Evolutionary conservation across 2,797 vertebrate species (phyloP).

Genomic region (Pygocentrus nattereri): DNA sequence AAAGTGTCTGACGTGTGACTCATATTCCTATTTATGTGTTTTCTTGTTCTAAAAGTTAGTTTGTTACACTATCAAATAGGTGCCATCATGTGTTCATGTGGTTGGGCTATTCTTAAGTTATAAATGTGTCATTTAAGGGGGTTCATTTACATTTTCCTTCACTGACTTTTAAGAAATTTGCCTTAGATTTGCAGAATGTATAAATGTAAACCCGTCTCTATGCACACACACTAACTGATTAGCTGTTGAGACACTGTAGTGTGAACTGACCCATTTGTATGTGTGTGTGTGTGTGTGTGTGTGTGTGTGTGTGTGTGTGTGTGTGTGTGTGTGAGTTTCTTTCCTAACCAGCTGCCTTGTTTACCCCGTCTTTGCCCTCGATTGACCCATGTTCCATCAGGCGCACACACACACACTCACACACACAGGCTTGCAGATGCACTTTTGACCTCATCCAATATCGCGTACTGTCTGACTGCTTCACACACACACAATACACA

Average conservation of each 20-base stretch:
- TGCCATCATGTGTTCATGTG: too few relatives aligned
- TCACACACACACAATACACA: constrained; percentile 36
- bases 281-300: neutral
- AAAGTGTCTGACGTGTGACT: too few relatives aligned
- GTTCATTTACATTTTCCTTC: too few relatives aligned
- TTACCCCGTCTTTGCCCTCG: constrained; percentile 26
- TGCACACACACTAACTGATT: too few relatives aligned
- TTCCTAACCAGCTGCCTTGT: constrained; percentile 29
- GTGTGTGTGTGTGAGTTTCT: neutral
- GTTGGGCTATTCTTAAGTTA: too few relatives aligned
- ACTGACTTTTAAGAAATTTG: too few relatives aligned
- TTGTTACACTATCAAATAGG: too few relatives aligned
- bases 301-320: neutral
- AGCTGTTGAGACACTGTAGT: constrained; percentile 7
- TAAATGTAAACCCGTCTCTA: too few relatives aligned
- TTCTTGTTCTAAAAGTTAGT: too few relatives aligned
- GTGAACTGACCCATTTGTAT: constrained; percentile 12
- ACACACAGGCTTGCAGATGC: neutral
- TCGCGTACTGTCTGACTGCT: constrained; percentile 15
- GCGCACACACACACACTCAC: constrained; percentile 17
- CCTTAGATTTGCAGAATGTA: too few relatives aligned
- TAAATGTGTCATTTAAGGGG: too few relatives aligned
- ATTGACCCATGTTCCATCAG: constrained; percentile 2
- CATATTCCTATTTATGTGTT: too few relatives aligned
- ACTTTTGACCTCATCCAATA: constrained; percentile 37